A percentile compares a stretch with the other conserved stretches of the same genome.
phyloP scores from a whole-genome alignment of 2,113 vertebrate species.

The Todiramphus saurophagus region DNA sequence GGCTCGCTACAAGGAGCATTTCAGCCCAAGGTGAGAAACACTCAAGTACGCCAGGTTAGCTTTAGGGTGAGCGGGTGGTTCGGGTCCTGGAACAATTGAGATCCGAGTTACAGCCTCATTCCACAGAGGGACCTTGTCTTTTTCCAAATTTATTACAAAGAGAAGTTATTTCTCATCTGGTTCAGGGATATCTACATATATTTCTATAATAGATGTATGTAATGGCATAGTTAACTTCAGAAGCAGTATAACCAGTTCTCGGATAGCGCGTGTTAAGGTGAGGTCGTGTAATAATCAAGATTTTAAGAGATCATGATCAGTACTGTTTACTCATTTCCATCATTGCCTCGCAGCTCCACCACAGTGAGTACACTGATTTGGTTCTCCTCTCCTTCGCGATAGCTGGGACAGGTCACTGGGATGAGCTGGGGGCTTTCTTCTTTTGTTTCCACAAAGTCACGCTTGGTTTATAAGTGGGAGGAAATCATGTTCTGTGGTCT shows the following conservation, averaged over 20 bases:
- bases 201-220: neutral
- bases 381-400: neutral
- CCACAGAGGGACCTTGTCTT: neutral
- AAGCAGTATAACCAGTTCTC: neutral
- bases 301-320: neutral
- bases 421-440: neutral
- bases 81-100: neutral
- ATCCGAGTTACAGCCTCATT: neutral
- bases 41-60: neutral
- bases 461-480: neutral
- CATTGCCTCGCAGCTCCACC: neutral
- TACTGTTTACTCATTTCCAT: constrained; percentile 24
- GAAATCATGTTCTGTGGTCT: neutral
- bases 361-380: neutral
- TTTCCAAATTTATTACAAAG: neutral
- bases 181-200: neutral
- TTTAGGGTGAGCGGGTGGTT: neutral
- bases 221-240: neutral
- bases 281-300: constrained; percentile 9
- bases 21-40: constrained; percentile 89
- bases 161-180: neutral
- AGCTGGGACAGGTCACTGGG: neutral
- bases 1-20: constrained; percentile 97
- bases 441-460: constrained; percentile 12
- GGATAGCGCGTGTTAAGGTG: neutral